phyloP scores from a whole-genome alignment of 2,797 vertebrate species.

The Oceanodroma leucorhoa region DNA sequence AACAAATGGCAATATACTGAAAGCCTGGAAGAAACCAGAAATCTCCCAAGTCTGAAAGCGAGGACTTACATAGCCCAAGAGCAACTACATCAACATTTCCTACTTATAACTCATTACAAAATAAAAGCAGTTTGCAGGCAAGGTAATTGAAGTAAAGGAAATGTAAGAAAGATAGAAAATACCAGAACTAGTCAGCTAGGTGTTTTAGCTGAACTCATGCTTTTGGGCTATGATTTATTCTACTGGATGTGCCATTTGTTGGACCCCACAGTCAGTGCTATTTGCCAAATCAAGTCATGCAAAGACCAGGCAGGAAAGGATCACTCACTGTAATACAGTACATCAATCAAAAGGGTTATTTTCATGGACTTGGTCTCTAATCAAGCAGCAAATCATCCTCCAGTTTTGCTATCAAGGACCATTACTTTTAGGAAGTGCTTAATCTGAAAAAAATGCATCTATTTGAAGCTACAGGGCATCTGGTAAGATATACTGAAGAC shows the following conservation, averaged over 20 bases:
- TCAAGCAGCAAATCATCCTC: slow-evolving; percentile 60
- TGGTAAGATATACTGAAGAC: slow-evolving; percentile 26
- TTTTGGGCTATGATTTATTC: background rate
- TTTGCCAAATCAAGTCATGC: slow-evolving; percentile 62
- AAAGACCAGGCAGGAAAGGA: slow-evolving; percentile 39
- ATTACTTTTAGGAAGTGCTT: slow-evolving; percentile 59
- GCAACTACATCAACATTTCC: background rate
- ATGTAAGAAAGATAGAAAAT: background rate
- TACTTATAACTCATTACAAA: background rate
- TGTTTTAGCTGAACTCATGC: background rate
- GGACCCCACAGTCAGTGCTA: background rate
- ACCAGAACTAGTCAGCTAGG: background rate
- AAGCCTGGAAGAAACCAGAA: background rate
- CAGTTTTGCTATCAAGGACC: slow-evolving; percentile 49
- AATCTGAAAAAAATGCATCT: slow-evolving; percentile 45
- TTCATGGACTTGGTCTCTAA: slow-evolving; percentile 49
- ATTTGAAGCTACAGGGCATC: slow-evolving; percentile 3
- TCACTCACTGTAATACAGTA: slow-evolving; percentile 20
- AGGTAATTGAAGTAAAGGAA: background rate
- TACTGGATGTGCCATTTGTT: background rate
- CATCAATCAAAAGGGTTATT: slow-evolving; percentile 51
- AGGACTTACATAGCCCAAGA: background rate
- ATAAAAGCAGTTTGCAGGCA: background rate
- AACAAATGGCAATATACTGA: background rate
- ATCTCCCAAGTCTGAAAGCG: background rate